Base-by-base conservation (phyloP, 2,113 vertebrate genomes). In the Eudyptes chrysolophus region DNA sequence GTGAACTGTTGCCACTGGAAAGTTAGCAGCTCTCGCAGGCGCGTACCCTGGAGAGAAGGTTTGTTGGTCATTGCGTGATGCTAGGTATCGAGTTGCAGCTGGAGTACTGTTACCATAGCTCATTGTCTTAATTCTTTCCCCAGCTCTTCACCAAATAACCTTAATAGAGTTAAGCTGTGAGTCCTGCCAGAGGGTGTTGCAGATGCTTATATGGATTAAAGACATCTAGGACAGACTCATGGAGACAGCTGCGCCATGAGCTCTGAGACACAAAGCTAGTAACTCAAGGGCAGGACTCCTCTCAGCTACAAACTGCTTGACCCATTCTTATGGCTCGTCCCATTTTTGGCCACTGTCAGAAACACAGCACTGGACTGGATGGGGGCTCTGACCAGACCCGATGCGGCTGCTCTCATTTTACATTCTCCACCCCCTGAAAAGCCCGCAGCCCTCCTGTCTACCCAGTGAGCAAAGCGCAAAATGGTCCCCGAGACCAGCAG, bases 401-500 rank as follows among this genome's bases (percentile, higher is more conserved):
- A 0, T 16, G 36, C 4, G 3, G 38, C 48, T 83, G 60, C 38
- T 94, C 19, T 58, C 21, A 6, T 40, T 80, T 76, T 52, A 40
- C 7, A 3, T 46, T 32, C 16, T 85, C 12, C 16, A 79, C 9
- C 2, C 36, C 12, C 2, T 1, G 7, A 42, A 62, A 81, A 74
- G 25, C 27, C 70, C 9, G 0, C 32, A 76, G 48, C 17, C 21
- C 8, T 52, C 30, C 32, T 36, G 19, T 36, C 51, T 40, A 16
- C 42, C 21, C 22, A 32, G 36, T 4, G 10, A 71, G 29, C 44
- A n/a, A 70, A 84, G 32, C 6, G 2, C 3, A 6, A n/a, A 79
- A 30, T 0, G 1, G 10, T 13, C 27, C 38, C 60, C 4, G 12
- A 10, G 42, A 66, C 10, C 32, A 51, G 17, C 44, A 24, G 1